Evolutionary conservation across 2,888 invertebrate species (phyloP).

Genomic region (Ophion costatus): DNA sequence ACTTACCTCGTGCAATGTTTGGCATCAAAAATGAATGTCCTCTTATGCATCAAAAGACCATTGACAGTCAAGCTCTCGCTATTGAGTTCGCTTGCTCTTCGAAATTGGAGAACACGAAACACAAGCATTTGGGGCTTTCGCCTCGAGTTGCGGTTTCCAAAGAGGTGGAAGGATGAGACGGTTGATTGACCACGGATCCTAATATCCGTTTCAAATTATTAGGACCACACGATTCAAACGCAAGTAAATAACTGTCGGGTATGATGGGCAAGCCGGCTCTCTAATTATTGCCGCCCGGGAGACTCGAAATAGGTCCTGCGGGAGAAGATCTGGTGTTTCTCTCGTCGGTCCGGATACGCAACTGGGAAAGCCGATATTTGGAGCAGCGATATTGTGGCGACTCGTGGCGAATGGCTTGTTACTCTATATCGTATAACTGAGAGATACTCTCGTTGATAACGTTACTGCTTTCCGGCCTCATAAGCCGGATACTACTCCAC

Average conservation of each 20-base stretch:
- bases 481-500: slow-evolving; percentile 17
- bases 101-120: slow-evolving; percentile 6
- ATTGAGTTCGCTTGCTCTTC: no score
- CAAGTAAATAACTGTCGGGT: slow-evolving; percentile 4
- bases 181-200: background rate
- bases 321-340: background rate
- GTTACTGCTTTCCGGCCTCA: slow-evolving; percentile 49
- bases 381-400: slow-evolving; percentile 40
- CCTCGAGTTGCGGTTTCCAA: background rate
- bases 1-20: background rate
- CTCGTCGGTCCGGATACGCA: slow-evolving; percentile 1
- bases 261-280: background rate
- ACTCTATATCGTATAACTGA: slow-evolving; percentile 47
- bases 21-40: background rate
- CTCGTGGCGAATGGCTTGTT: slow-evolving; percentile 10
- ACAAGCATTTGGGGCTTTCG: background rate
- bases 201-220: slow-evolving; percentile 3
- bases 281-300: background rate
- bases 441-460: slow-evolving; percentile 50
- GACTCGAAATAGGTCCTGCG: slow-evolving; percentile 3
- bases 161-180: background rate
- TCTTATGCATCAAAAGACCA: no score
- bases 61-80: no score
- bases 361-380: slow-evolving; percentile 18
- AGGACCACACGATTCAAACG: background rate